Conservation (phyloP, 2,113 vertebrate species). For the Vidua macroura region DNA sequence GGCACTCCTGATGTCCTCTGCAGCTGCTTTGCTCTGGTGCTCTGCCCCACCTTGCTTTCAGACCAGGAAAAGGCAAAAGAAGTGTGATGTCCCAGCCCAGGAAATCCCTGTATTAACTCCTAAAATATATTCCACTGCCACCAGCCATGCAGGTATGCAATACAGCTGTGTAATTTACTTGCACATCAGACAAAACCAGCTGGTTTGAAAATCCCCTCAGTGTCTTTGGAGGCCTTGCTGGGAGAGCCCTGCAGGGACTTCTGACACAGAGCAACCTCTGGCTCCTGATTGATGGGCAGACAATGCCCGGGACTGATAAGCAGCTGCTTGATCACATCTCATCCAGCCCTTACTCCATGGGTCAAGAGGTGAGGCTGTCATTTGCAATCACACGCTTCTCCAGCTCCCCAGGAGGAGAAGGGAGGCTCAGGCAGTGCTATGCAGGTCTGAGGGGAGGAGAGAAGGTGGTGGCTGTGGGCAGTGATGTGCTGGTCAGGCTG, state of each 20-base stretch:
- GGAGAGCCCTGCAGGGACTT: fast-evolving
- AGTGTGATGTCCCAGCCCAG: not conserved
- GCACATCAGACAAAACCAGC: not conserved
- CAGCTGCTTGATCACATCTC: not conserved
- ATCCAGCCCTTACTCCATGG: not conserved
- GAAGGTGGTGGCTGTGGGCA: not conserved
- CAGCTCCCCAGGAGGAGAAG: not conserved
- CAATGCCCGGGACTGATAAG: not conserved
- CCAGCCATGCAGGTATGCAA: not conserved
- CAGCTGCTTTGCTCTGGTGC: not conserved
- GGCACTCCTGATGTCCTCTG: not conserved
- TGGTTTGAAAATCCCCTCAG: not conserved
- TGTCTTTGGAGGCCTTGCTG: not conserved
- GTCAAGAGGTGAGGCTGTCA: conserved; percentile 37
- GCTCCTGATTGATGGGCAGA: not conserved
- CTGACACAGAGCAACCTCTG: not conserved
- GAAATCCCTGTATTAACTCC: not conserved
- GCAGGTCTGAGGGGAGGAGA: not conserved
- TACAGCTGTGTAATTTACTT: not conserved
- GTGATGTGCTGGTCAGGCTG: not conserved
- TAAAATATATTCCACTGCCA: fast-evolving
- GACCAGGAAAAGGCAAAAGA: not conserved
- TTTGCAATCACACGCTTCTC: not conserved
- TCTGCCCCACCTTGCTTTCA: not conserved
- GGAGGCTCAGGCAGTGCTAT: not conserved